These are phyloP conservation scores for Microplitis deprimator DNA, from an alignment of 2,888 invertebrate genomes.

Conservation along the genomic window DNA sequence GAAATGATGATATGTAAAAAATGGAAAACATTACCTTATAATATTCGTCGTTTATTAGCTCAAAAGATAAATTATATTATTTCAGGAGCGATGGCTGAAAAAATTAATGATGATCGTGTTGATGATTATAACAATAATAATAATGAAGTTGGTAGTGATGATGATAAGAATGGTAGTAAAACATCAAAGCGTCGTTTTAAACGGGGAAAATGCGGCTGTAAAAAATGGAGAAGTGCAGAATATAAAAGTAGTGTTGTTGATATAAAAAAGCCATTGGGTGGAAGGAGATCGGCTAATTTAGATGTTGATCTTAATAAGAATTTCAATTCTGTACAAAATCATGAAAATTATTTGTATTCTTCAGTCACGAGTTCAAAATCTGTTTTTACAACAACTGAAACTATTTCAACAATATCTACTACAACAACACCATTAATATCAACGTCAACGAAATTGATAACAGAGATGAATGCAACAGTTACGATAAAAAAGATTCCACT, in stretches of 20 bases:
- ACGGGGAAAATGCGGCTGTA: slow-evolving; percentile 22
- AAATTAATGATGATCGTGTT: not conserved
- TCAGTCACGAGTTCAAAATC: slow-evolving; percentile 14
- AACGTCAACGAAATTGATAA: not conserved
- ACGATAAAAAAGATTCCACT: not conserved
- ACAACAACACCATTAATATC: not conserved
- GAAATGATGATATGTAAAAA: slow-evolving; percentile 10
- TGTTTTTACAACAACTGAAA: not conserved
- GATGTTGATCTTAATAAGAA: slow-evolving; percentile 11
- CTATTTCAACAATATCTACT: not conserved
- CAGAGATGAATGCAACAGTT: not conserved
- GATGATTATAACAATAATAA: slow-evolving; percentile 6
- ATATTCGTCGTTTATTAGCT: not conserved
- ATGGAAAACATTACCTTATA: slow-evolving; percentile 2
- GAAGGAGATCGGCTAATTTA: not conserved
- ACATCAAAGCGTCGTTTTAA: slow-evolving; percentile 4
- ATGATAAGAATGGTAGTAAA: slow-evolving; percentile 14
- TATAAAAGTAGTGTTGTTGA: not conserved
- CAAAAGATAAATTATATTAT: slow-evolving; percentile 34
- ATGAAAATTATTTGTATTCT: not conserved
- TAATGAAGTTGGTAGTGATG: slow-evolving; percentile 13
- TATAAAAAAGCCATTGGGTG: not conserved
- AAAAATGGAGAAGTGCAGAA: slow-evolving; percentile 14
- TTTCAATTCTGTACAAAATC: not conserved
- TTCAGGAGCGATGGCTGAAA: not conserved